Evolutionary conservation across 2,113 vertebrate species (phyloP).

Genomic region (Amblyopsis rosae): DNA sequence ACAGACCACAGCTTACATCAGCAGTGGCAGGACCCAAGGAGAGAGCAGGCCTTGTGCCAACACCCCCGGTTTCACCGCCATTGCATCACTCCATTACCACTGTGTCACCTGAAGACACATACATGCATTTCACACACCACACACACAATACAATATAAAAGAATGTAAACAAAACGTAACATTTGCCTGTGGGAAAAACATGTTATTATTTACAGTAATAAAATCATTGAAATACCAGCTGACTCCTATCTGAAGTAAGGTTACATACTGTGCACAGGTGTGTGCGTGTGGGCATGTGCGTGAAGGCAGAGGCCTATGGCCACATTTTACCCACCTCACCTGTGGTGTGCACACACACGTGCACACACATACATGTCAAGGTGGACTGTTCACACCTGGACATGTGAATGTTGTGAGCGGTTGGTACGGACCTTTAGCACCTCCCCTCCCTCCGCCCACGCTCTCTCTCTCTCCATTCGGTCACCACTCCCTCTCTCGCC

Average conservation of each 20-base stretch:
- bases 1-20: slow-evolving; percentile 61
- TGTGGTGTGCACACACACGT: neutral
- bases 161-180: no score
- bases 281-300: no score
- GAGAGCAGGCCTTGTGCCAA: slow-evolving; percentile 30
- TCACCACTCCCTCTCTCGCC: neutral
- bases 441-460: slow-evolving; percentile 37
- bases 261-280: no score
- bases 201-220: no score
- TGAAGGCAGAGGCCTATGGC: no score
- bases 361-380: neutral
- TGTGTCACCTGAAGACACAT: slow-evolving; percentile 45
- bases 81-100: slow-evolving; percentile 59
- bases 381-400: neutral
- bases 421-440: no score
- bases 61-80: slow-evolving; percentile 57
- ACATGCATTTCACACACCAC: slow-evolving; percentile 23
- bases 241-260: no score
- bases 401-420: neutral
- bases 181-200: no score
- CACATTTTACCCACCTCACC: no score
- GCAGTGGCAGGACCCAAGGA: slow-evolving; percentile 41
- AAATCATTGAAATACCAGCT: no score
- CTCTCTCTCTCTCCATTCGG: slow-evolving; percentile 53
- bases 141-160: neutral